Percentiles rank a stretch among this genome's conserved stretches.
Conservation (phyloP, 2,888 invertebrate genomes). For the Teinopalpus imperialis region DNA sequence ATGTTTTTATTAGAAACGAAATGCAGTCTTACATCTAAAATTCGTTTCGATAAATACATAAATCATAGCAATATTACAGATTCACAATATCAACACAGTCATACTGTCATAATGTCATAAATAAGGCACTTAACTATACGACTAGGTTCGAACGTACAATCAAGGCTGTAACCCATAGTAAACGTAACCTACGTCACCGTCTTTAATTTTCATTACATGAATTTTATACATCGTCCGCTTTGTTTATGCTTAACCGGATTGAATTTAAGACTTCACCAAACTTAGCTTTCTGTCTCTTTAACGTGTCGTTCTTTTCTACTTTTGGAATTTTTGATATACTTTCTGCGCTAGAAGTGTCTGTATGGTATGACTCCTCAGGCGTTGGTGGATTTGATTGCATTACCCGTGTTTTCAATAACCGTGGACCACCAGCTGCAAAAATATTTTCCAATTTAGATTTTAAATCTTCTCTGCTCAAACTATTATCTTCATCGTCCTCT, state of each 20-base stretch:
- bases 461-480: conserved; percentile 61
- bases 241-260: conserved; percentile 62
- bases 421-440: conserved; percentile 61
- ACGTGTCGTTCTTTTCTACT: conserved; percentile 69
- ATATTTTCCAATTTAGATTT: conserved; percentile 69
- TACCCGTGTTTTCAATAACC: conserved; percentile 52
- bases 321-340: conserved; percentile 61
- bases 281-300: conserved; percentile 67
- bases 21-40: conserved; percentile 26
- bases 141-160: conserved; percentile 44
- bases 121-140: conserved; percentile 62
- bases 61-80: conserved; percentile 15
- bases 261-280: conserved; percentile 71
- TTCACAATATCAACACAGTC: conserved; percentile 27
- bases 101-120: conserved; percentile 34
- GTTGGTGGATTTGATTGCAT: conserved; percentile 66
- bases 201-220: background rate
- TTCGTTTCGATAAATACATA: conserved; percentile 24
- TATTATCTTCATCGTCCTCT: conserved; percentile 27
- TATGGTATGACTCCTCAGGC: conserved; percentile 61
- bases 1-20: conserved; percentile 24
- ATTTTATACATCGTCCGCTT: conserved; percentile 57
- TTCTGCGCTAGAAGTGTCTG: conserved; percentile 57
- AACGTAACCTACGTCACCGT: conserved; percentile 23
- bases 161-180: background rate